A percentile compares a stretch with the other conserved stretches of the same genome.
These are phyloP conservation scores for Gymnocephalus cernua DNA, from an alignment of 2,113 vertebrate species.

Conservation along the genomic window DNA sequence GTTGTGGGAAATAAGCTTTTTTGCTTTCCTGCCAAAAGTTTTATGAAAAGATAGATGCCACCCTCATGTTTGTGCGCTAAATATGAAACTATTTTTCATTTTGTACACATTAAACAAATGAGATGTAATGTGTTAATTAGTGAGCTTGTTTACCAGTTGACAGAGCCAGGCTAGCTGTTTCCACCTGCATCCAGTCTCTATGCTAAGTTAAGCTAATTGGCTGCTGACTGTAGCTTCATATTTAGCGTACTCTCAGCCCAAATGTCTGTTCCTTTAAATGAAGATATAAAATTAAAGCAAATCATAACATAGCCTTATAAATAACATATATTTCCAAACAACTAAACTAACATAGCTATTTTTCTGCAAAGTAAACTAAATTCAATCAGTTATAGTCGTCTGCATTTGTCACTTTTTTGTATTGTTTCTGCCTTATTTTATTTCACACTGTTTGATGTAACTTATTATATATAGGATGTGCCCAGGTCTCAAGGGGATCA, in stretches of 20 bases:
- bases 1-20: background rate
- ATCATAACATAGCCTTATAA: slow-evolving; percentile 15
- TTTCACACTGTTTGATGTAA: slow-evolving; percentile 75
- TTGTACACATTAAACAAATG: background rate
- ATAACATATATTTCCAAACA: slow-evolving; percentile 13
- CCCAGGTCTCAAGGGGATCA: slow-evolving; percentile 72
- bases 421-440: slow-evolving; percentile 64
- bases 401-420: slow-evolving; percentile 51
- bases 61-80: background rate
- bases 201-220: background rate
- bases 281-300: slow-evolving; percentile 23
- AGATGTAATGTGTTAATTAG: background rate
- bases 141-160: background rate
- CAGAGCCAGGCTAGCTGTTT: background rate
- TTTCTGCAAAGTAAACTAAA: slow-evolving; percentile 58
- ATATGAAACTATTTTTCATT: background rate
- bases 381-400: slow-evolving; percentile 71
- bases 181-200: background rate
- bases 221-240: background rate
- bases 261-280: slow-evolving; percentile 7
- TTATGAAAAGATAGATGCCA: background rate
- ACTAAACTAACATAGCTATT: slow-evolving; percentile 20
- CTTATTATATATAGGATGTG: slow-evolving; percentile 78
- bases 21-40: background rate
- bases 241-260: background rate